Percentiles rank a stretch among this genome's conserved stretches.
These are phyloP conservation scores for Ricordea florida DNA, from an alignment of 92 coral and sea anemone genomes.

Conservation along the genomic window DNA sequence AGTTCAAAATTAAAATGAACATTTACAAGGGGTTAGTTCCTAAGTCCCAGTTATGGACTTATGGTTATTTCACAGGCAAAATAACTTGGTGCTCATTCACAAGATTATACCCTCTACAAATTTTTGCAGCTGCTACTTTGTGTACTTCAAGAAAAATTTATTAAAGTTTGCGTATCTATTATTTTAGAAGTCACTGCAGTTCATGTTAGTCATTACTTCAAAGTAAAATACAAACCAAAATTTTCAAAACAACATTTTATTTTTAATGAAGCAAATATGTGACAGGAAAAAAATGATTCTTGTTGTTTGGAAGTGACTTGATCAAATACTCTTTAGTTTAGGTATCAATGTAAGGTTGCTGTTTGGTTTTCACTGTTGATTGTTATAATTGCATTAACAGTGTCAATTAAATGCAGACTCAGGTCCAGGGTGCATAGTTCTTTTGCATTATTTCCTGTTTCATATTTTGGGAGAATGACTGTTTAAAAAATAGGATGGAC, in stretches of 20 bases:
- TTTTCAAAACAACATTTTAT: neutral
- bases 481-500: neutral
- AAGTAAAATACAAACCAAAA: neutral
- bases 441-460: neutral
- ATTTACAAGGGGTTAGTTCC: no score
- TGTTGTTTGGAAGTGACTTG: constrained; percentile 8
- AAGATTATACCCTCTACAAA: neutral
- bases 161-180: neutral
- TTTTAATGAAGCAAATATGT: constrained; percentile 7
- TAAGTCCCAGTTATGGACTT: no score
- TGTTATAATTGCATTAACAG: neutral
- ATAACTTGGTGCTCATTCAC: no score
- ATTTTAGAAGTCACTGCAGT: neutral
- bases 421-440: constrained; percentile 8
- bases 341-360: no score
- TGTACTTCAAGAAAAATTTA: constrained; percentile 1
- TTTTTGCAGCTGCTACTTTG: neutral
- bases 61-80: neutral
- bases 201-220: neutral
- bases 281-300: neutral
- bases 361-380: constrained; percentile 14
- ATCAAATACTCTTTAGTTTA: neutral
- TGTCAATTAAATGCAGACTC: constrained; percentile 4
- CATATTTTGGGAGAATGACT: neutral
- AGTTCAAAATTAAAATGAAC: no score